Percentiles rank a stretch among this genome's conserved stretches.
These are phyloP conservation scores for Scaptomyza hsui DNA, from an alignment of 1,140 invertebrate genomes.

Conservation along the genomic window DNA sequence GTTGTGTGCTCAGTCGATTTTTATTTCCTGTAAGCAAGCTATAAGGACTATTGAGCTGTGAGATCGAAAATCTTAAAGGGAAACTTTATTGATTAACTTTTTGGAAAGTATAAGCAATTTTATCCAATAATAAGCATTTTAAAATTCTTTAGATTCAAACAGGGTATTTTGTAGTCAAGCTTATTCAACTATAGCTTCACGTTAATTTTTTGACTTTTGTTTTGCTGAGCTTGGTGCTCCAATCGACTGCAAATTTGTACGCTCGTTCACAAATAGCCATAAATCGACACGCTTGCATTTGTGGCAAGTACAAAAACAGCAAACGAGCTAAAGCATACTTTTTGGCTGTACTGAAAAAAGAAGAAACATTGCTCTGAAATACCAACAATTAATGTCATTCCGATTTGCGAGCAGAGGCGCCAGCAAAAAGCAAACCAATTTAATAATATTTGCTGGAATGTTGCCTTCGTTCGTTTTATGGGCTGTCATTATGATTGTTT, in stretches of 20 bases:
- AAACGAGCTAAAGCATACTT: conserved; percentile 41
- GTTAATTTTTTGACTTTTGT: not conserved
- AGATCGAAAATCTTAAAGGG: no score
- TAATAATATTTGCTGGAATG: conserved; percentile 61
- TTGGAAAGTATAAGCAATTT: no score
- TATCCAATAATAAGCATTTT: no score
- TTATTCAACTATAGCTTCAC: not conserved
- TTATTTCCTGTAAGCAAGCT: not conserved
- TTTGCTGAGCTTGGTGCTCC: not conserved
- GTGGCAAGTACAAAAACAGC: not conserved
- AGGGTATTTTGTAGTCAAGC: not conserved
- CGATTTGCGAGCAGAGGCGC: conserved; percentile 51
- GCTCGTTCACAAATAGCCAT: not conserved
- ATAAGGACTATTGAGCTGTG: not conserved
- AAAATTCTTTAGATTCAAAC: not conserved
- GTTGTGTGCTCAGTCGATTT: not conserved
- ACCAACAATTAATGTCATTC: conserved; percentile 74
- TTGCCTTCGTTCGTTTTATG: conserved; percentile 56
- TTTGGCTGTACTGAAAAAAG: conserved; percentile 19
- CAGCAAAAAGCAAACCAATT: conserved; percentile 42
- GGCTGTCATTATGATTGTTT: conserved; percentile 47
- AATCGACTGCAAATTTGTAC: conserved; percentile 4
- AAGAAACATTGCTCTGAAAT: conserved; percentile 45
- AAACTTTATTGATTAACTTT: no score
- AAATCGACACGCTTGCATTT: not conserved